Evolutionary conservation across 2,888 invertebrate species (phyloP), one percentile per base, ranked within the genome.

Genomic region (Ochlodes sylvanus): DNA sequence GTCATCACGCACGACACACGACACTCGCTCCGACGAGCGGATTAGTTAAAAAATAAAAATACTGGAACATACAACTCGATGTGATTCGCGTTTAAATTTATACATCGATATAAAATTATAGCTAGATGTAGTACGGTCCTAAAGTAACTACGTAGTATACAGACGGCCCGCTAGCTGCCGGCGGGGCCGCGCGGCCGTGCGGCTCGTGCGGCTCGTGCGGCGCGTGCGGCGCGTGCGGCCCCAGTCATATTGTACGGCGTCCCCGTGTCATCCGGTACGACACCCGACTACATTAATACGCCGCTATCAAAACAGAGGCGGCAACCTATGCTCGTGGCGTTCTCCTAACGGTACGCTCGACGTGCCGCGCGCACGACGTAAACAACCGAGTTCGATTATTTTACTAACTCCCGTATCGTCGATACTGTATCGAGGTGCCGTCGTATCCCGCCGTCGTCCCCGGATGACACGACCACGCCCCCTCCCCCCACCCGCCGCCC

Each of bases 11-110:
- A 38, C 38, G 10, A 58, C 41, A 50, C 50, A 65, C 57, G 19
- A 50, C 19, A 47, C 47, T 9, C 65, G 50, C 65, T 58, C 57
- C 47, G 50, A 41, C 41, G 50, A 66, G 42, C 47, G 15, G 54
- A 60, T 32, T 27, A 60, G 47, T 60, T 42, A 55, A 68, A n/a
- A 62, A 57, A 66, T 58, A 57, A 70, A 72, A 74, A 73, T 65
- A 75, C 74, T 75, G 71, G 73, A 77, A 73, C 71, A 68, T 73
- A 62, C 47, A 77, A 77, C 61, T 79, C 75, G 77, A 76, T 77
- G 80, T 81, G 81, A 83, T 83, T 82, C 80, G 79, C 76, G 78
- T 79, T 83, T 67, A 79, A 78, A 83, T 80, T 73, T 78, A 67
- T 79, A 80, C 77, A 79, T 81, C 78, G 77, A 73, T 71, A 75